Conservation (phyloP, 2,113 vertebrate genomes). For the Peromyscus polionotus region DNA sequence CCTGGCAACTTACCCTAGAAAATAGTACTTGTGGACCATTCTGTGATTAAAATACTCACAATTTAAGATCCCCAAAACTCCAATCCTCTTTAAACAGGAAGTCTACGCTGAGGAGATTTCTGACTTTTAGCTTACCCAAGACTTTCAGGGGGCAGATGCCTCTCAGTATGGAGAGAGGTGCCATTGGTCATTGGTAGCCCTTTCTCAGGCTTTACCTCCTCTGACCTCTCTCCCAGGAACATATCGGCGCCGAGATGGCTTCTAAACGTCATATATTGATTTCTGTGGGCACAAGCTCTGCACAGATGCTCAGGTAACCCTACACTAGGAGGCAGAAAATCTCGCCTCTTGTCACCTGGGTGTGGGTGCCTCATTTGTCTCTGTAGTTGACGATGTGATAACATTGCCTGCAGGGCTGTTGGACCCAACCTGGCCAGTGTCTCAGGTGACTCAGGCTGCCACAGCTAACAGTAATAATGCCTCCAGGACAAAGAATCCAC, state of each 20-base stretch:
- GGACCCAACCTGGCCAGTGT: neutral
- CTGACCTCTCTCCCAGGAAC: neutral
- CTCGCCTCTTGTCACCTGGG: neutral
- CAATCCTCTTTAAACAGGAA: neutral
- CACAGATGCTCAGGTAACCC: too few species aligned
- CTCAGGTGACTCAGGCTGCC: neutral
- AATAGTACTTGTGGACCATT: neutral
- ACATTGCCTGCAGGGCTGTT: neutral
- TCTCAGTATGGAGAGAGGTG: too few species aligned
- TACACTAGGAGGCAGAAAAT: neutral
- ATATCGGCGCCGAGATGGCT: neutral
- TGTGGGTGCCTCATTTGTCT: too few species aligned
- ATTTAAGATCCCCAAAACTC: neutral
- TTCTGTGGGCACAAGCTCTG: neutral
- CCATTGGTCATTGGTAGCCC: rapidly evolving
- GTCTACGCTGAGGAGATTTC: neutral
- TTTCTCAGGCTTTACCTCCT: neutral
- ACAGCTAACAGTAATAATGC: too few species aligned
- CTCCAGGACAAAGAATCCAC: neutral
- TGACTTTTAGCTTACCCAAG: neutral
- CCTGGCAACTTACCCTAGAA: neutral
- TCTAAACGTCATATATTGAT: neutral
- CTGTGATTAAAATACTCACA: neutral
- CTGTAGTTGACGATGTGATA: too few species aligned
- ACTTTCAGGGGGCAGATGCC: neutral